phyloP scores from a whole-genome alignment of 2,113 vertebrate species.

The Clinocottus analis region DNA sequence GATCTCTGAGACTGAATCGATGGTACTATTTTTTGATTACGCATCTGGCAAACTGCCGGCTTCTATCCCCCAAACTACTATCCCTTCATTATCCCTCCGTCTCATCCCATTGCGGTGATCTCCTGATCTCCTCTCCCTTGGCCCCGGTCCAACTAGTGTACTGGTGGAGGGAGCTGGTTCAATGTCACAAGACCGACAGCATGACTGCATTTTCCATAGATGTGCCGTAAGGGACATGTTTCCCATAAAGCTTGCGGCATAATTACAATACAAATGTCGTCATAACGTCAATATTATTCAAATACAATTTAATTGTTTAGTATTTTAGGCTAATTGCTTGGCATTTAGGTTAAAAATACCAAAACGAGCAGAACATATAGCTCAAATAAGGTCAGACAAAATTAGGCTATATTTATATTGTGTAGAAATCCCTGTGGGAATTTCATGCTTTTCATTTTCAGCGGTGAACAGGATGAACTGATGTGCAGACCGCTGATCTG shows the following conservation, averaged over 20 bases:
- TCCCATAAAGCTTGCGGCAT: neutral
- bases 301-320: neutral
- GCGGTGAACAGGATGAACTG: neutral
- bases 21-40: neutral
- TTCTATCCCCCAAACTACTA: neutral
- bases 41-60: neutral
- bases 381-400: neutral
- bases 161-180: constrained; percentile 54
- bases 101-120: constrained; percentile 54
- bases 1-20: neutral
- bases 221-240: constrained; percentile 25
- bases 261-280: neutral
- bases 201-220: constrained; percentile 81
- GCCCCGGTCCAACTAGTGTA: constrained; percentile 55
- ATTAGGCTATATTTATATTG: neutral
- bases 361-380: neutral
- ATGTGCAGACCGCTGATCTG: neutral
- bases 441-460: neutral
- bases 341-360: neutral
- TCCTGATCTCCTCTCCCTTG: constrained; percentile 58
- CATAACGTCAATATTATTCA: no score
- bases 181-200: constrained; percentile 77
- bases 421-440: neutral
- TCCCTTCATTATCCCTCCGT: constrained; percentile 26
- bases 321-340: neutral